Base-by-base conservation (phyloP, 2,797 vertebrate genomes). In the Hoplostethus atlanticus region DNA sequence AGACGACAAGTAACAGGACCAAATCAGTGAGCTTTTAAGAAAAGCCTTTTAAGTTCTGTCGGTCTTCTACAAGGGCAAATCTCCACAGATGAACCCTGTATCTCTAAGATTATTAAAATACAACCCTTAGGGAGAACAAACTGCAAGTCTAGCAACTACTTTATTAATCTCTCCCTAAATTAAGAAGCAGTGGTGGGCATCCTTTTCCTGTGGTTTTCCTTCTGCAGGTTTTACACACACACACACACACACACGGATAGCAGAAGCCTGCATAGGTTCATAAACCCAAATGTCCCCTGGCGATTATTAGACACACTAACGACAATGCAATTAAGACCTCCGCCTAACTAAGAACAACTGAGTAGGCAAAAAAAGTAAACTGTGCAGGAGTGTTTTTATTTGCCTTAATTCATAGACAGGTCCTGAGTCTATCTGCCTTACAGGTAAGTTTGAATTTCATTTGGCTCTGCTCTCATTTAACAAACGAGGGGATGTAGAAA, bases 61-160 rank as follows among this genome's bases (percentile, higher is more conserved):
- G 58, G 91, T 83, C 91, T 91, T 91, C 89, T 81, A 87, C 86
- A 73, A 85, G 90, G 91, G 84, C 87, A 88, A 87, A 89, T 91
- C 87, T 93, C 90, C 83, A 84, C 90, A 89, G 88, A 90, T 91
- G 84, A 93, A 92, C 90, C 86, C 81, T 86, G 88, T 89, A 88
- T 91, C 87, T 90, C 79, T 60, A 67, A 84, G 88, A 93, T 93
- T 91, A 93, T 93, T 94, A 93, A 87, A 81, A 91, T 88, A 90
- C 89, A 92, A 85, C 91, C 92, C 94, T 92, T 81, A 80, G 92
- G 93, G 90, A 92, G 90, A 89, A 88, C 88, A 94, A 94, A 93
- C 89, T 94, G 94, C 92, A 93, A 93, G 91, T 87, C 89, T 74
- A 87, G 93, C 93, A 95, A 91, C 92, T 92, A 90, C 92, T 93